A percentile compares a stretch with the other conserved stretches of the same genome.
Conservation (phyloP, 2,797 vertebrate genomes). For the Gouania willdenowi region DNA sequence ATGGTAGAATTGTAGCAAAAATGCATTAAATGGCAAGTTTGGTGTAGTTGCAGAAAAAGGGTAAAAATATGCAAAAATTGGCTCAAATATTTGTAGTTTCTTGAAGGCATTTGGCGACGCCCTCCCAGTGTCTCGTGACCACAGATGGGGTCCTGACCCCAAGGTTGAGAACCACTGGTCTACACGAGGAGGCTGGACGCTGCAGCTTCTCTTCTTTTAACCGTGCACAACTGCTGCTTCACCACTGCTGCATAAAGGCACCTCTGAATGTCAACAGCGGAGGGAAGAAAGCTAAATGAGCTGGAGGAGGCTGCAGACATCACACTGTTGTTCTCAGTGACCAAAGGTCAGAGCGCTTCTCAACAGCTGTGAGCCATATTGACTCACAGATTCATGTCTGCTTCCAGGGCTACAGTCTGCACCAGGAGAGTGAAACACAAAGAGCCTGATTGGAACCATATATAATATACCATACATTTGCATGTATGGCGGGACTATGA, state of each 20-base stretch:
- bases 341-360: constrained; percentile 51
- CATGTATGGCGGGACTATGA: too few species aligned
- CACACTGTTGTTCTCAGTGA: constrained; percentile 43
- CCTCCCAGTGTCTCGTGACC: too few species aligned
- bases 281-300: constrained; percentile 17
- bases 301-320: constrained; percentile 28
- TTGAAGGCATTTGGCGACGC: too few species aligned
- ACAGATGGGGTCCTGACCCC: too few species aligned
- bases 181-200: constrained; percentile 1
- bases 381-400: constrained; percentile 35
- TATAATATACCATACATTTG: too few species aligned
- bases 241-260: constrained; percentile 5
- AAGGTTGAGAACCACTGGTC: too few species aligned
- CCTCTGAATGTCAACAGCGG: constrained; percentile 35
- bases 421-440: constrained; percentile 5
- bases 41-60: too few species aligned
- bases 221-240: constrained; percentile 3
- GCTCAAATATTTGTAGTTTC: too few species aligned
- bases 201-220: background rate
- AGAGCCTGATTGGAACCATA: background rate
- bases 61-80: too few species aligned
- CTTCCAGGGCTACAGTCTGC: constrained; percentile 8
- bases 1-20: too few species aligned
- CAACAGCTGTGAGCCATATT: constrained; percentile 38
- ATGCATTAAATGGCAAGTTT: too few species aligned